These are phyloP conservation scores for Lasioglossum villosulum DNA, from an alignment of 2,888 invertebrate species.

Conservation along the genomic window DNA sequence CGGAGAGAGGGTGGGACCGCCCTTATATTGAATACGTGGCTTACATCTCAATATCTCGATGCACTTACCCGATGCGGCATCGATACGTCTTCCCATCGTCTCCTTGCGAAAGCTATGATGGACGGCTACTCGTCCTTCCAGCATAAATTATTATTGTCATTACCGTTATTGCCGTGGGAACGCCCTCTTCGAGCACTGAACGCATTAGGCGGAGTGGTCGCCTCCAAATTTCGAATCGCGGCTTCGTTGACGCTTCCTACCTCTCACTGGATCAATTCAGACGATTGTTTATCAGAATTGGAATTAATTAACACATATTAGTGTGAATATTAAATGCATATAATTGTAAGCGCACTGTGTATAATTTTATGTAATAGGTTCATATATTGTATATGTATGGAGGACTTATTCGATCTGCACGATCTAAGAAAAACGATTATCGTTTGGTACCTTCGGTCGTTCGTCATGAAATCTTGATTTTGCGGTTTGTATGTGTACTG, in stretches of 20 bases:
- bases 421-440: too few relatives aligned
- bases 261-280: too few relatives aligned
- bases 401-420: too few relatives aligned
- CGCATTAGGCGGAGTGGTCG: not conserved
- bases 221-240: not conserved
- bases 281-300: too few relatives aligned
- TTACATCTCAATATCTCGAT: slow-evolving; percentile 77
- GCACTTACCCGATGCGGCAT: slow-evolving; percentile 63
- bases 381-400: too few relatives aligned
- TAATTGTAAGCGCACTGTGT: too few relatives aligned
- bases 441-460: too few relatives aligned
- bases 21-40: slow-evolving; percentile 82
- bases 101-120: slow-evolving; percentile 10
- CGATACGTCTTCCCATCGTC: slow-evolving; percentile 55
- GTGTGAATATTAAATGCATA: too few relatives aligned
- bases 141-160: slow-evolving; percentile 13
- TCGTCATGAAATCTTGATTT: too few relatives aligned
- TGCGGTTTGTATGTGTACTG: too few relatives aligned
- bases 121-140: not conserved
- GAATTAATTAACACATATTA: too few relatives aligned
- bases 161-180: not conserved
- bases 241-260: not conserved
- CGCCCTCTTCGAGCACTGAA: not conserved
- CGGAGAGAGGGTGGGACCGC: slow-evolving; percentile 44
- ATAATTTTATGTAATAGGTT: too few relatives aligned